Conservation (phyloP, 2,888 invertebrate species). For the Heliconius charithonia region DNA sequence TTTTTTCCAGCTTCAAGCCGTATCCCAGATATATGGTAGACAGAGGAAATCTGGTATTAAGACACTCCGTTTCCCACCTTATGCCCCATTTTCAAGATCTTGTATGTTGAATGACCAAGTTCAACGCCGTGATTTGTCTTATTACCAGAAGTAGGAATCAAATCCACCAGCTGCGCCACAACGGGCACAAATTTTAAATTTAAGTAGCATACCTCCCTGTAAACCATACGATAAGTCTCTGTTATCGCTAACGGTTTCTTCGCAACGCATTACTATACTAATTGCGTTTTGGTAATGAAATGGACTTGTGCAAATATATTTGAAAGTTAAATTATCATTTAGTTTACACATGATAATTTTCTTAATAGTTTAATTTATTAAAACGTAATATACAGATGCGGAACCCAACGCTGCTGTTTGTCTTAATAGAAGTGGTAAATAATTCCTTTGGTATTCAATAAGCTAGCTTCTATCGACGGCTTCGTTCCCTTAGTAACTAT, state of each 20-base stretch:
- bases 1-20: too few relatives aligned
- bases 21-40: too few relatives aligned
- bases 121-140: not conserved
- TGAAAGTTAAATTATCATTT: conserved; percentile 1
- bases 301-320: conserved; percentile 16
- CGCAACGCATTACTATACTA: conserved; percentile 35
- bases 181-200: not conserved
- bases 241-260: conserved; percentile 46
- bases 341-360: not conserved
- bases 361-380: not conserved
- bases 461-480: too few relatives aligned
- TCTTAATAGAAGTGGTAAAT: too few relatives aligned
- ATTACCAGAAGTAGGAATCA: not conserved
- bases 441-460: too few relatives aligned
- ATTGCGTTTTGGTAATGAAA: conserved; percentile 29
- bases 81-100: too few relatives aligned
- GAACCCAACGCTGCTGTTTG: not conserved
- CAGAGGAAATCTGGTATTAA: too few relatives aligned
- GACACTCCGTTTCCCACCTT: too few relatives aligned
- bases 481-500: too few relatives aligned
- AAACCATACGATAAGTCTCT: conserved; percentile 49
- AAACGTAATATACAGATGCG: not conserved
- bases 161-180: not conserved
- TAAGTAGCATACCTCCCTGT: conserved; percentile 40
- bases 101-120: not conserved